These are phyloP conservation scores for Drosophila monieri DNA, from an alignment of 2,888 invertebrate species.

Conservation along the genomic window DNA sequence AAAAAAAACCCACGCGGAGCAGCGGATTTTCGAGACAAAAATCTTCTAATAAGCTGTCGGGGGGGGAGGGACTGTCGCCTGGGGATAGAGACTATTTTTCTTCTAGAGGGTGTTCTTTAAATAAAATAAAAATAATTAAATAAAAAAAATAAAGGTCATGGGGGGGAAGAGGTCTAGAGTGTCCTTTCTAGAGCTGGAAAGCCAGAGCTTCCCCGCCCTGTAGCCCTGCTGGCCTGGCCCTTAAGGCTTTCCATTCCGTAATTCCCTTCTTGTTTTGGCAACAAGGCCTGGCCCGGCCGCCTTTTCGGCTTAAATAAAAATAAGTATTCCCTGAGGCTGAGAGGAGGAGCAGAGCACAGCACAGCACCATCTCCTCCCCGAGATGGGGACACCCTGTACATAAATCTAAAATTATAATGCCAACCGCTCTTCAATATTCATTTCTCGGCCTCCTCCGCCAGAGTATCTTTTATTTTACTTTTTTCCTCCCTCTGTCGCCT, in stretches of 20 bases:
- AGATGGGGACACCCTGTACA: conserved; percentile 68
- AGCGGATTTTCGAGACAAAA: conserved; percentile 9
- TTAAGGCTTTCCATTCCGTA: conserved; percentile 42
- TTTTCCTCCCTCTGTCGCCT: conserved; percentile 31
- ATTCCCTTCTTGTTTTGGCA: conserved; percentile 36
- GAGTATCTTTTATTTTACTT: conserved; percentile 3
- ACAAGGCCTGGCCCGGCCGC: conserved; percentile 10
- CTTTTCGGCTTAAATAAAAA: conserved; percentile 45
- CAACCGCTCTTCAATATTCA: conserved; percentile 65
- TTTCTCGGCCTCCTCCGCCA: conserved; percentile 25
- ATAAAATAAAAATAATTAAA: too few relatives aligned
- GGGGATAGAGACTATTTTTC: conserved; percentile 41
- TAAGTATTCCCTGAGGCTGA: conserved; percentile 29
- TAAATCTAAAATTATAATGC: conserved; percentile 75
- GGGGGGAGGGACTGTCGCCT: conserved; percentile 47
- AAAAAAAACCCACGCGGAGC: conserved; percentile 45
- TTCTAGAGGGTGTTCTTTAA: conserved; percentile 25
- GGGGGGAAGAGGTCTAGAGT: too few relatives aligned
- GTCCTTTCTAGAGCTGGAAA: too few relatives aligned
- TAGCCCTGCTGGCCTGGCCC: conserved; percentile 6
- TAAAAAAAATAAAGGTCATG: too few relatives aligned
- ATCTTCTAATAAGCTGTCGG: conserved; percentile 17
- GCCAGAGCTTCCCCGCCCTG: too few relatives aligned
- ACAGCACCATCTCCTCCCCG: neutral
- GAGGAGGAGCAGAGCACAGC: neutral